Percentiles rank a stretch among this genome's conserved stretches.
phyloP scores from a whole-genome alignment of 2,113 vertebrate genomes.

The Psettodes erumei region DNA sequence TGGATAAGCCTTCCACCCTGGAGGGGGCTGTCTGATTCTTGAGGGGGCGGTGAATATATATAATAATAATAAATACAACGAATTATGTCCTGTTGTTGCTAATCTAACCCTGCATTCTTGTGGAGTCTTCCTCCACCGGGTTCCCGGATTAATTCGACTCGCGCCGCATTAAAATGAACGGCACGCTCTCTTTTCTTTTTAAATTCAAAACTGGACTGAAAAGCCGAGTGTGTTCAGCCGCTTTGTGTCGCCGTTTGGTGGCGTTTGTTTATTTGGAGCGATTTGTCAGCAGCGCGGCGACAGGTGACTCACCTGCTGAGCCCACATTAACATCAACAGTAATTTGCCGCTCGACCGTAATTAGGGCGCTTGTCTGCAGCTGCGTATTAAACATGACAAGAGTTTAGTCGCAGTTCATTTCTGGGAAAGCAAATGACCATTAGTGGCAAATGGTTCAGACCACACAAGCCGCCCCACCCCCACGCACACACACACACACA shows the following conservation, averaged over 20 bases:
- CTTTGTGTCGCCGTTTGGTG: not conserved
- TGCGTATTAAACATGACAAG: not conserved
- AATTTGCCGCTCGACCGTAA: not conserved
- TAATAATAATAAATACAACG: too few relatives aligned
- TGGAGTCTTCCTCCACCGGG: too few relatives aligned
- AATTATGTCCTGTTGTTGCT: not conserved
- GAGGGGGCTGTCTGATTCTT: constrained; percentile 21
- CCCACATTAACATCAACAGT: constrained; percentile 3
- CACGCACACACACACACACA: too few relatives aligned
- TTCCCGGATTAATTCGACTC: too few relatives aligned
- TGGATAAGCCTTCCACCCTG: constrained; percentile 3
- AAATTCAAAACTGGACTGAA: too few relatives aligned
- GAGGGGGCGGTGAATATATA: too few relatives aligned
- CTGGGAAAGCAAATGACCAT: not conserved
- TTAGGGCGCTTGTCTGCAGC: not conserved
- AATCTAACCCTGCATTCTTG: not conserved
- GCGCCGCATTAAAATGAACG: too few relatives aligned
- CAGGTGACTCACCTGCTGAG: constrained; percentile 5
- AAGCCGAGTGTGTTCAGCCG: too few relatives aligned
- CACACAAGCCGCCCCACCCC: too few relatives aligned
- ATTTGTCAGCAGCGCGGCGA: not conserved
- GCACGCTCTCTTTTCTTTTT: too few relatives aligned
- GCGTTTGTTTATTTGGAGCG: not conserved
- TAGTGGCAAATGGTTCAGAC: not conserved
- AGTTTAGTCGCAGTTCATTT: too few relatives aligned